Percentiles rank a stretch among this genome's conserved stretches.
Evolutionary conservation across 2,888 invertebrate species (phyloP).

Genomic region (Mythimna impura): DNA sequence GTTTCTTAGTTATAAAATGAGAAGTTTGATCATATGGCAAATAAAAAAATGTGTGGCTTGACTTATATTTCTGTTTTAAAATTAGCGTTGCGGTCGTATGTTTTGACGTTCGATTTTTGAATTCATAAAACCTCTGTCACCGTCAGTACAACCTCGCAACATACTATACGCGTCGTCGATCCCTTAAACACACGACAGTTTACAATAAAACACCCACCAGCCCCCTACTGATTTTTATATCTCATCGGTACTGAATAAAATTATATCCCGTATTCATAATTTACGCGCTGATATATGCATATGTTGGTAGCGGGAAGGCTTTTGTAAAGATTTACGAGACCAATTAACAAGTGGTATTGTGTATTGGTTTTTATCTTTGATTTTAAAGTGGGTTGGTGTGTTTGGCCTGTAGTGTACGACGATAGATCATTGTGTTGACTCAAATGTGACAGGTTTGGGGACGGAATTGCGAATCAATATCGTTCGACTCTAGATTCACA

Average conservation of each 20-base stretch:
- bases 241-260: conserved; percentile 85
- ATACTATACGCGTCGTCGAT: conserved; percentile 76
- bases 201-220: conserved; percentile 79
- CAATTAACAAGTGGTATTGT: conserved; percentile 60
- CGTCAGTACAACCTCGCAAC: conserved; percentile 55
- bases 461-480: neutral
- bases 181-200: conserved; percentile 70
- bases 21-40: too few species aligned
- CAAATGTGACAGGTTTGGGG: neutral
- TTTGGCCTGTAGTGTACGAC: conserved; percentile 8
- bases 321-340: conserved; percentile 66
- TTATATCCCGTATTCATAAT: conserved; percentile 86
- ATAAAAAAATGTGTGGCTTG: too few species aligned
- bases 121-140: conserved; percentile 31
- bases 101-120: neutral
- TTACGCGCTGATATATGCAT: conserved; percentile 84
- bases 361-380: conserved; percentile 57
- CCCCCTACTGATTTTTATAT: conserved; percentile 89
- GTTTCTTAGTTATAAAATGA: too few species aligned
- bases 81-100: too few species aligned
- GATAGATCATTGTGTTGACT: conserved; percentile 1
- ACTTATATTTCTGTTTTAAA: too few species aligned
- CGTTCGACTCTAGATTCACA: too few species aligned
- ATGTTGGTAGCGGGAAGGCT: conserved; percentile 71
- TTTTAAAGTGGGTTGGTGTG: conserved; percentile 42